These are phyloP conservation scores for Sardina pilchardus DNA, from an alignment of 2,113 vertebrate species.

Conservation along the genomic window DNA sequence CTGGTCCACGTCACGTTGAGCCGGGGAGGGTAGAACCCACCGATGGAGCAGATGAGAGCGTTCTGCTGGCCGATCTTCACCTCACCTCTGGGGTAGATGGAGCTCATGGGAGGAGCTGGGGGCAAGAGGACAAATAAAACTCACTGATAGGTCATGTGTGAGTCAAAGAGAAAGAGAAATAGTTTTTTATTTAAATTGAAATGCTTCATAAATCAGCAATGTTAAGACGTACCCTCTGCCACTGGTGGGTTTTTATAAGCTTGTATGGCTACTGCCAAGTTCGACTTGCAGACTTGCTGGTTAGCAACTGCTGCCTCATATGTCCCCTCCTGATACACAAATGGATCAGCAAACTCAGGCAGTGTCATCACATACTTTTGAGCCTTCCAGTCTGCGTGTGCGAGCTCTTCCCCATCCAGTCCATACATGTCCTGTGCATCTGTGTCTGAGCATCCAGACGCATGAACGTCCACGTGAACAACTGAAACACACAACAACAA, in stretches of 20 bases:
- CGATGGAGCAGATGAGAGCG: slow-evolving; percentile 68
- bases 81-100: slow-evolving; percentile 48
- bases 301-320: fast-evolving
- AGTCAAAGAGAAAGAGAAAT: no score
- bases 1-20: slow-evolving; percentile 70
- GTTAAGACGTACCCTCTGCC: slow-evolving; percentile 33
- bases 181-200: no score
- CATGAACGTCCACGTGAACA: not conserved
- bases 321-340: fast-evolving
- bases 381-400: slow-evolving; percentile 39
- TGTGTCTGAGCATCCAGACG: not conserved
- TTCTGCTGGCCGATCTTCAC: slow-evolving; percentile 60
- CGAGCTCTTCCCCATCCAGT: slow-evolving; percentile 33
- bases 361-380: not conserved
- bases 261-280: fast-evolving
- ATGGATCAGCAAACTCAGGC: slow-evolving; percentile 28
- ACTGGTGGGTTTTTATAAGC: not conserved
- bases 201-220: no score
- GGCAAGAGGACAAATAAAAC: no score
- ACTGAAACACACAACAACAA: slow-evolving; percentile 20
- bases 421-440: slow-evolving; percentile 2
- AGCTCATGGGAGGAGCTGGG: slow-evolving; percentile 65
- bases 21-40: slow-evolving; percentile 71
- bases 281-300: not conserved
- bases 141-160: no score